Percentiles rank a stretch among this genome's conserved stretches.
Evolutionary conservation across 2,888 invertebrate species (phyloP).

Genomic region (Monoplex corrugatus): DNA sequence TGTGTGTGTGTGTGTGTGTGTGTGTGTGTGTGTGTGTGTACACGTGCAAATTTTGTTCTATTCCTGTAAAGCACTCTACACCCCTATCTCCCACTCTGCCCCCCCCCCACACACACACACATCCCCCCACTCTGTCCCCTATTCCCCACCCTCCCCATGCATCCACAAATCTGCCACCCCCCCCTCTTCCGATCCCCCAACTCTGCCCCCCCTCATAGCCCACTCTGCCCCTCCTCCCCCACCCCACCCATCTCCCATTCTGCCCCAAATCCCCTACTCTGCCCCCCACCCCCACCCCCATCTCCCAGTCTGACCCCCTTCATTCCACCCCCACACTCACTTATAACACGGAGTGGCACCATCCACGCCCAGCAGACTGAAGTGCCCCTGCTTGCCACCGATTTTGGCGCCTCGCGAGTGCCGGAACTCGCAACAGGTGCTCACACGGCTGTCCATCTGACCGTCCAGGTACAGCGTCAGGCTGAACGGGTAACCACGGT

Average conservation of each 20-base stretch:
- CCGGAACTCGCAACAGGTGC: conserved; percentile 82
- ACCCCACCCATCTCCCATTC: too few species aligned
- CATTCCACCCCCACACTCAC: conserved; percentile 62
- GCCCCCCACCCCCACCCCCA: not conserved
- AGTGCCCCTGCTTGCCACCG: conserved; percentile 81
- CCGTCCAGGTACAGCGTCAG: conserved; percentile 82
- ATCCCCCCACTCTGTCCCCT: too few species aligned
- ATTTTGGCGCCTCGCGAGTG: conserved; percentile 79
- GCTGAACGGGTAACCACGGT: conserved; percentile 82
- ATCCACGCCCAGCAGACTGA: conserved; percentile 79
- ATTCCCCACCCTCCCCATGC: too few species aligned
- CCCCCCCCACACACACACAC: not conserved
- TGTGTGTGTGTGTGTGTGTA: too few species aligned
- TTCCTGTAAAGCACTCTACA: too few species aligned
- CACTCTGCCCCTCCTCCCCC: too few species aligned
- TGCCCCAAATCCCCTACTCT: too few species aligned
- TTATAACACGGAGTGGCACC: conserved; percentile 79
- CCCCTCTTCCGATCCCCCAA: too few species aligned
- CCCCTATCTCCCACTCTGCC: not conserved
- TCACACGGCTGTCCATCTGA: conserved; percentile 80
- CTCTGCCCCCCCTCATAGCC: too few species aligned
- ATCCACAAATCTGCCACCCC: too few species aligned
- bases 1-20: too few species aligned
- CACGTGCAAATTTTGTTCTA: too few species aligned
- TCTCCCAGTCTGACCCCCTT: not conserved